Base-by-base conservation (phyloP, 2,888 invertebrate species). In the Drosophila tripunctata region DNA sequence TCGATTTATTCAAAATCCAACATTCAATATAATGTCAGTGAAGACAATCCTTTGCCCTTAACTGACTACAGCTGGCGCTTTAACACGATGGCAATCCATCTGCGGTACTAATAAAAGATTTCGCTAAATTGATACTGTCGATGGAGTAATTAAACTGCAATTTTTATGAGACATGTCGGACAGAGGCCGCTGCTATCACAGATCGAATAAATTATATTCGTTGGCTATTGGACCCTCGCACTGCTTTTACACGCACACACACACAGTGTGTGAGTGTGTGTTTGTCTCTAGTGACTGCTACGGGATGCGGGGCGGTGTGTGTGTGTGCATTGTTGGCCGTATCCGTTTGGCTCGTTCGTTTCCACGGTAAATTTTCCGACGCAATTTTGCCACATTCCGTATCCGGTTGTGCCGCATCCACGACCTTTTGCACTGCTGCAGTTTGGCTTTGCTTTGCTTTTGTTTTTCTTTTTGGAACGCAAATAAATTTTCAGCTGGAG, bases 101-200 rank as follows among this genome's bases (percentile, higher is more conserved):
- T 90, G 71, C 55, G 62, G 57, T 62, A 57, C 87, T 88, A 88
- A 87, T 84, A 87, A 84, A 88, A 89, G 91, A 91, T 90, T 84
- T 81, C 84, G 76, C 84, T 79, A 83, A 86, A 78, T 84, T 75
- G 91, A 91, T 90, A 91, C 89, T 91, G 91, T 91, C 91, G 89
- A 89, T 91, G 87, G 88, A 90, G 91, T 91, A 91, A 91, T 91
- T 91, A 91, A 91, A 90, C 83, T 86, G 89, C 90, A 90, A 91
- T 91, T 91, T 91, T 91, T 91, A 89, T 91, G 90, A 89, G 89
- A 87, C 89, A 88, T 88, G 88, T 89, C 81, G 88, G 90, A 90
- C 91, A 89, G 90, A 86, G 85, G 82, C 87, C 77, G 78, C 48
- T 60, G 78, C 79, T 89, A 90, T 91, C 90, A 88, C 61, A 83